Conservation (phyloP, 2,113 vertebrate species). For the Sphyrna mokarran region DNA sequence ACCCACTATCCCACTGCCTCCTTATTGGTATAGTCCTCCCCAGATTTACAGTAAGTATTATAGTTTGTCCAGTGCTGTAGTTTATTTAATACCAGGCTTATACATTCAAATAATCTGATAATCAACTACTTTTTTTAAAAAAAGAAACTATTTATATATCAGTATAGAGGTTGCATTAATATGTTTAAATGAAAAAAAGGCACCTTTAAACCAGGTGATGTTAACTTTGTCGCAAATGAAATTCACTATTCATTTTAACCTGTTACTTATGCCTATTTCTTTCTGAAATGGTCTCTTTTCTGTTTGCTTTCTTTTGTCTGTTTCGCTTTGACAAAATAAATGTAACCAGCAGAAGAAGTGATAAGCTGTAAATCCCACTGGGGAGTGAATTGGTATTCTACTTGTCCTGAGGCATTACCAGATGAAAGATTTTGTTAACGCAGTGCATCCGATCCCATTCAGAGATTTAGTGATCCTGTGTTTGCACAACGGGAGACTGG, state of each 20-base stretch:
- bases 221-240: not conserved
- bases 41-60: not conserved
- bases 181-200: not conserved
- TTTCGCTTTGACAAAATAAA: not conserved
- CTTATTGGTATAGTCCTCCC: not conserved
- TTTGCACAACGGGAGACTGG: conserved; percentile 12
- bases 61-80: not conserved
- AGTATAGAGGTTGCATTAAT: not conserved
- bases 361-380: conserved; percentile 19
- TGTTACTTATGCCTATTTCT: not conserved
- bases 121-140: not conserved
- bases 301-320: not conserved
- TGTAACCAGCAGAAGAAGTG: not conserved
- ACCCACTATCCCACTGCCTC: too few species aligned
- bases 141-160: not conserved
- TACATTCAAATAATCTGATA: not conserved
- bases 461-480: not conserved
- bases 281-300: not conserved
- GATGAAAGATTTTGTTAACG: not conserved
- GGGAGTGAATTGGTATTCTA: not conserved
- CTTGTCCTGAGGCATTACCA: conserved; percentile 1
- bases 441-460: not conserved
- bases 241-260: not conserved
- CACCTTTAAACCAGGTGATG: not conserved
- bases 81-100: not conserved